Evolutionary conservation across 1,140 invertebrate species (phyloP).

Genomic region (Megalonaias nervosa): DNA sequence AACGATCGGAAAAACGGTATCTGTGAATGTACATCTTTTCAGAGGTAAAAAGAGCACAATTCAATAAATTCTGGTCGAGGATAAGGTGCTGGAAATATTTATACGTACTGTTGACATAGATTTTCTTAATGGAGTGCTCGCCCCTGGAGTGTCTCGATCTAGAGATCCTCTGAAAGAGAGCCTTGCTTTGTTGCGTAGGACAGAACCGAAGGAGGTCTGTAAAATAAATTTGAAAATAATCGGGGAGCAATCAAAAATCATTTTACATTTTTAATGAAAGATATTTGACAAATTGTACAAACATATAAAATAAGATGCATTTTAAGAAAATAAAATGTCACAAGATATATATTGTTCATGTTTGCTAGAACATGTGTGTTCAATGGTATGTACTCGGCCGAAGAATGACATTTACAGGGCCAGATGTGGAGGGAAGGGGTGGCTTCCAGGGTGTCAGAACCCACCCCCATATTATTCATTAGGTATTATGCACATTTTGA

Average conservation of each 20-base stretch:
- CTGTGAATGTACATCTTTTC: slow-evolving; percentile 1
- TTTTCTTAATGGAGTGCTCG: slow-evolving; percentile 45
- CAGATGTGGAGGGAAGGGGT: too few species aligned
- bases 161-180: slow-evolving; percentile 62
- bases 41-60: slow-evolving; percentile 11
- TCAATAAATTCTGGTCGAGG: not conserved
- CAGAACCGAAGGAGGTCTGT: slow-evolving; percentile 62
- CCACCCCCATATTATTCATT: too few species aligned
- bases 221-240: slow-evolving; percentile 1
- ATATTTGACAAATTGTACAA: not conserved
- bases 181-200: slow-evolving; percentile 60
- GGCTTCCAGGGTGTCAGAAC: too few species aligned
- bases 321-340: not conserved
- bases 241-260: not conserved
- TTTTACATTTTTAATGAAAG: not conserved
- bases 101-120: slow-evolving; percentile 47
- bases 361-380: too few species aligned
- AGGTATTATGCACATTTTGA: too few species aligned
- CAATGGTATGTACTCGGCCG: too few species aligned
- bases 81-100: not conserved
- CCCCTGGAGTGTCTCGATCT: slow-evolving; percentile 44
- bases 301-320: not conserved
- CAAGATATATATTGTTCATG: too few species aligned
- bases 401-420: too few species aligned
- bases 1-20: slow-evolving; percentile 7